These are phyloP conservation scores for Drosophila nr. perissopoda DNA, from an alignment of 2,888 invertebrate genomes.

Conservation along the genomic window DNA sequence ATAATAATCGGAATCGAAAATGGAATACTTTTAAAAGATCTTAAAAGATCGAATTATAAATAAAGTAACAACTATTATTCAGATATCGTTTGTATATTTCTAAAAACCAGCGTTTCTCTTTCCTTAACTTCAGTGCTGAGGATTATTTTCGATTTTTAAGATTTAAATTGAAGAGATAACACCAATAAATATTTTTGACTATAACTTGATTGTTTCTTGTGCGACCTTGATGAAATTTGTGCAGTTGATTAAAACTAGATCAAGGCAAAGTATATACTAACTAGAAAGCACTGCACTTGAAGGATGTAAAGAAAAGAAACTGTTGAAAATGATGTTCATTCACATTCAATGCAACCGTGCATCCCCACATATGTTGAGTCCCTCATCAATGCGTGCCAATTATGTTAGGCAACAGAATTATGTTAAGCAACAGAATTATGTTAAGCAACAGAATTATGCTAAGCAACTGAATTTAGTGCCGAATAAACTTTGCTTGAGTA, in stretches of 20 bases:
- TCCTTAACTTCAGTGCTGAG: no score
- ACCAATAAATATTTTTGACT: neutral
- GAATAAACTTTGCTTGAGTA: no score
- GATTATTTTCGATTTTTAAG: no score
- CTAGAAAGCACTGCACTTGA: neutral
- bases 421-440: no score
- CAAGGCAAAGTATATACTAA: neutral
- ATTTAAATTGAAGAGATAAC: no score
- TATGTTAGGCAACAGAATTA: no score
- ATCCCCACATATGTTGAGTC: no score
- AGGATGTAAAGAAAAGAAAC: neutral
- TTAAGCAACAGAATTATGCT: no score
- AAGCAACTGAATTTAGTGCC: no score
- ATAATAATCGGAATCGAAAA: neutral
- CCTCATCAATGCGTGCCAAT: no score
- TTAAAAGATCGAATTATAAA: neutral
- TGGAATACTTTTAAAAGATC: neutral
- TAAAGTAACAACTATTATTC: neutral
- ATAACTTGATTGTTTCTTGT: neutral
- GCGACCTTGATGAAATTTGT: neutral
- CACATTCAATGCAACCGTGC: no score
- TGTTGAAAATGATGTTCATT: no score
- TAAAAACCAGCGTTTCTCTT: neutral
- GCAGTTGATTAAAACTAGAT: neutral
- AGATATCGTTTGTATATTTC: neutral